phyloP scores from a whole-genome alignment of 2,888 invertebrate genomes.

The Oeneis ivallda region DNA sequence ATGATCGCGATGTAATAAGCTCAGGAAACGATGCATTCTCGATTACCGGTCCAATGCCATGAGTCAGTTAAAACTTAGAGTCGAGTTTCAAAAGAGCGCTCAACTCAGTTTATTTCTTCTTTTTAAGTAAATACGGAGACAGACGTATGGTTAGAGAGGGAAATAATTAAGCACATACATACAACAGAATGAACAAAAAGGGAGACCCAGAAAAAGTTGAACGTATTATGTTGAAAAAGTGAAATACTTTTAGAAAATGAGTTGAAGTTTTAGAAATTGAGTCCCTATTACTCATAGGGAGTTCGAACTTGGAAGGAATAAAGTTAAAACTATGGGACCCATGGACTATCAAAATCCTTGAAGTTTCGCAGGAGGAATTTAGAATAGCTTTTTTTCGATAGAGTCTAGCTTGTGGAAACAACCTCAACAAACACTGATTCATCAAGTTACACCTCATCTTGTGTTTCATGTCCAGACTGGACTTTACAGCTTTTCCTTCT shows the following conservation, averaged over 20 bases:
- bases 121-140: too few species aligned
- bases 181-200: too few species aligned
- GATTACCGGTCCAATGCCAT: slow-evolving; percentile 43
- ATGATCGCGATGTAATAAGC: slow-evolving; percentile 30
- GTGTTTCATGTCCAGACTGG: slow-evolving; percentile 26
- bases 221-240: too few species aligned
- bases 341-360: too few species aligned
- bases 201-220: too few species aligned
- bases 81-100: not conserved
- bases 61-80: slow-evolving; percentile 47
- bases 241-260: too few species aligned
- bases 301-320: not conserved
- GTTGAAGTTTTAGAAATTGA: not conserved
- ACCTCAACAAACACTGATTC: slow-evolving; percentile 47
- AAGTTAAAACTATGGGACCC: too few species aligned
- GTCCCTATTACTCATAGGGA: too few species aligned
- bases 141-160: too few species aligned
- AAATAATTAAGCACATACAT: too few species aligned
- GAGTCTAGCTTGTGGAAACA: not conserved
- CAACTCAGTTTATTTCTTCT: not conserved
- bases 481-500: slow-evolving; percentile 22
- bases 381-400: not conserved
- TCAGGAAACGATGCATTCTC: slow-evolving; percentile 44
- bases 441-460: slow-evolving; percentile 43
- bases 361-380: too few species aligned